Percentiles rank a stretch among this genome's conserved stretches.
Conservation (phyloP, 1,140 invertebrate genomes). For the Trissolcus basalis region DNA sequence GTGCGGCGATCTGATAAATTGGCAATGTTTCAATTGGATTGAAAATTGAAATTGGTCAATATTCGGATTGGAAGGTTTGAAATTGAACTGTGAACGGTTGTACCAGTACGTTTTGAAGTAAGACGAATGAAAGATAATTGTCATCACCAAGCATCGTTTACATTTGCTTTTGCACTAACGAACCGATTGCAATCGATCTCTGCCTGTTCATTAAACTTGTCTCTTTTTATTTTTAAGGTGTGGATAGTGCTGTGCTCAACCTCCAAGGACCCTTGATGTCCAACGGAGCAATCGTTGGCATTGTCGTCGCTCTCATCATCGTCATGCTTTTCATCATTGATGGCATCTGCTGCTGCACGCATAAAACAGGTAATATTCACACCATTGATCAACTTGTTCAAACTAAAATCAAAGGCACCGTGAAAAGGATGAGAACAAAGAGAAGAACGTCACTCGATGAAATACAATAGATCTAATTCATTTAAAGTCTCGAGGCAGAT, state of each 20-base stretch:
- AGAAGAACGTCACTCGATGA: slow-evolving; percentile 3
- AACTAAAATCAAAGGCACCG: neutral
- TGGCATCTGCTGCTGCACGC: slow-evolving; percentile 83
- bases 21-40: too few species aligned
- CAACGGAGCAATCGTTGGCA: slow-evolving; percentile 85
- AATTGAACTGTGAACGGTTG: neutral
- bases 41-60: too few species aligned
- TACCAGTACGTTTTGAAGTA: slow-evolving; percentile 69
- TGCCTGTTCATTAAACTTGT: slow-evolving; percentile 21
- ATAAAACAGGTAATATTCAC: slow-evolving; percentile 73
- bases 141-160: slow-evolving; percentile 70
- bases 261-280: slow-evolving; percentile 80
- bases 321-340: slow-evolving; percentile 87
- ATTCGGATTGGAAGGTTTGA: too few species aligned
- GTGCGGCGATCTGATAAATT: too few species aligned
- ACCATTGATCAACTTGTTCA: neutral
- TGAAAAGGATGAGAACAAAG: too few species aligned
- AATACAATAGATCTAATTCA: neutral
- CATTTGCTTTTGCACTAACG: slow-evolving; percentile 75
- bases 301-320: slow-evolving; percentile 84
- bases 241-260: slow-evolving; percentile 77
- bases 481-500: too few species aligned
- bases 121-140: slow-evolving; percentile 14
- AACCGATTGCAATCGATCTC: slow-evolving; percentile 18
- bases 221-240: slow-evolving; percentile 75